A percentile compares a stretch with the other conserved stretches of the same genome.
Conservation (phyloP, 2,888 invertebrate genomes). For the Megamerina dolium region DNA sequence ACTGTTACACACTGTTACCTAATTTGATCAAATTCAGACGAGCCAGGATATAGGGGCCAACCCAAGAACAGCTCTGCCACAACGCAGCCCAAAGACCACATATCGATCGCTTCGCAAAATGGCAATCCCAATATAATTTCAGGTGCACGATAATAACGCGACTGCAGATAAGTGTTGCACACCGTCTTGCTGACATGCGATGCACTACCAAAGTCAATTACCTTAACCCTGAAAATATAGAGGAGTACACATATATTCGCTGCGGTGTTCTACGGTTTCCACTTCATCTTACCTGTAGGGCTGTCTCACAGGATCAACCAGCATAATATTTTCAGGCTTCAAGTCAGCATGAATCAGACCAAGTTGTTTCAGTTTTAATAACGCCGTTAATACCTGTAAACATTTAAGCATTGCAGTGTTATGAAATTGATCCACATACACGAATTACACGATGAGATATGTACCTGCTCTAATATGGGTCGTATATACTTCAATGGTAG, state of each 20-base stretch:
- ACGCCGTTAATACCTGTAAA: constrained; percentile 57
- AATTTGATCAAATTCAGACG: constrained; percentile 98
- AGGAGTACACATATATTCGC: neutral
- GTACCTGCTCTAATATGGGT: constrained; percentile 97
- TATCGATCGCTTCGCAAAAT: constrained; percentile 99
- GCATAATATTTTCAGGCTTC: constrained; percentile 99
- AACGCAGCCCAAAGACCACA: constrained; percentile 99
- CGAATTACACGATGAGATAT: constrained; percentile 6
- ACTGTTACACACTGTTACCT: constrained; percentile 52
- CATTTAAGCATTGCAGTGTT: neutral
- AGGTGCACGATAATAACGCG: constrained; percentile 95
- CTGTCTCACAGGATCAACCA: constrained; percentile 96
- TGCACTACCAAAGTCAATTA: constrained; percentile 99
- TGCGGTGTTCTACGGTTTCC: neutral
- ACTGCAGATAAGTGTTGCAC: constrained; percentile 98
- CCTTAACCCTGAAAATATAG: constrained; percentile 87
- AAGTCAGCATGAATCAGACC: constrained; percentile 99
- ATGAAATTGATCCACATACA: neutral
- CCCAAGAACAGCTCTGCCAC: constrained; percentile 98
- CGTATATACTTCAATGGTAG: constrained; percentile 96
- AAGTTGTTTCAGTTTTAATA: constrained; percentile 74
- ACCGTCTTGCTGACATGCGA: constrained; percentile 99
- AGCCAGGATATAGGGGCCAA: constrained; percentile 99
- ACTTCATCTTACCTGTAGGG: constrained; percentile 62
- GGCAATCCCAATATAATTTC: constrained; percentile 96